A percentile compares a stretch with the other conserved stretches of the same genome.
phyloP scores from a whole-genome alignment of 2,797 vertebrate genomes.

The Catharus ustulatus region DNA sequence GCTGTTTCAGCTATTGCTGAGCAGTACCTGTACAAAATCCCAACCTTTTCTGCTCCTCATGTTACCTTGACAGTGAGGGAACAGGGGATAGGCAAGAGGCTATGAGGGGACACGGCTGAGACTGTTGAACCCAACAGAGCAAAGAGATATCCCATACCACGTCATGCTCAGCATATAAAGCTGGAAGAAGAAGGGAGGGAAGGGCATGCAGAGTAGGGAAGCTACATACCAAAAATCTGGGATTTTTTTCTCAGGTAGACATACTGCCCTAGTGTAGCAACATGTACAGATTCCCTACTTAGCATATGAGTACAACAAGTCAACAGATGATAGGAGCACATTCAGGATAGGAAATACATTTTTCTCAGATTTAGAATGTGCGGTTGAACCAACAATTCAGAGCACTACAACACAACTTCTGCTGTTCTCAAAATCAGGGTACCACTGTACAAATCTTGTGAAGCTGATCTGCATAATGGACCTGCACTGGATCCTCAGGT shows the following conservation, averaged over 20 bases:
- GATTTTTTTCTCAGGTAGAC: background rate
- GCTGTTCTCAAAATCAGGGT: background rate
- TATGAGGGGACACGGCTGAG: background rate
- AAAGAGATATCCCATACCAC: background rate
- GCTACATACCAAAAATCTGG: background rate
- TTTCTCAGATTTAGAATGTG: background rate
- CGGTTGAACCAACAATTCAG: background rate
- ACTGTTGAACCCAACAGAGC: background rate
- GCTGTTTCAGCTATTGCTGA: background rate
- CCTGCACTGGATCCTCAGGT: background rate
- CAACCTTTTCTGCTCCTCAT: fast-evolving
- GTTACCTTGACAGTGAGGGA: fast-evolving
- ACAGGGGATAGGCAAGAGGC: background rate
- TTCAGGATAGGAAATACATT: background rate
- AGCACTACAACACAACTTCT: background rate
- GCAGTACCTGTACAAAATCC: background rate
- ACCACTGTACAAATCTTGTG: background rate
- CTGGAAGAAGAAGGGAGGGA: background rate
- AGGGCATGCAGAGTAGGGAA: background rate
- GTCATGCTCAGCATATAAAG: background rate
- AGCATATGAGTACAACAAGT: background rate
- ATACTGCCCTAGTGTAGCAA: background rate
- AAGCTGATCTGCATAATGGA: background rate
- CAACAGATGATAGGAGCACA: background rate
- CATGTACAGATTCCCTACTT: background rate